Evolutionary conservation across 2,888 invertebrate species (phyloP).

Genomic region (Choreutis nemorana): DNA sequence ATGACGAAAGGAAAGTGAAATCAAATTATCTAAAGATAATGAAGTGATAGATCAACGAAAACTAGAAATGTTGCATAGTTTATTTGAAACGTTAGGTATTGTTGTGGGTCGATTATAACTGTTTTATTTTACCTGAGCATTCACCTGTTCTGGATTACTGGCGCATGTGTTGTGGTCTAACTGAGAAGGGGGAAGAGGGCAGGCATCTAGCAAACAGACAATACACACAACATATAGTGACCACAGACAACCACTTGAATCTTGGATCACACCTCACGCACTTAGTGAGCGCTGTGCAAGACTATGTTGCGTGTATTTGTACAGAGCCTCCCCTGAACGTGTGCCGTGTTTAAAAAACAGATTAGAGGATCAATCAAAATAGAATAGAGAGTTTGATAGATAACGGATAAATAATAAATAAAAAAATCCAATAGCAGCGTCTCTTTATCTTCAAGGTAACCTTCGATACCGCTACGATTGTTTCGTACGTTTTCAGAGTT

Average conservation of each 20-base stretch:
- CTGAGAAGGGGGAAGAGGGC: slow-evolving; percentile 87
- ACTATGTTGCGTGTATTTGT: slow-evolving; percentile 63
- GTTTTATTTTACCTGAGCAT: slow-evolving; percentile 70
- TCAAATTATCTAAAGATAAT: slow-evolving; percentile 50
- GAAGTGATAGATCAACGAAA: slow-evolving; percentile 57
- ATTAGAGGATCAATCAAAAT: slow-evolving; percentile 38
- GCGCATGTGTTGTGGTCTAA: slow-evolving; percentile 87
- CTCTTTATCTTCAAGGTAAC: too few relatives aligned
- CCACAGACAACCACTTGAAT: slow-evolving; percentile 64
- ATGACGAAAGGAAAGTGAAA: slow-evolving; percentile 41
- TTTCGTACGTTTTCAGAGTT: slow-evolving; percentile 1
- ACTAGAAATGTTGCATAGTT: slow-evolving; percentile 60
- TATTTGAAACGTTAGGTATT: slow-evolving; percentile 56
- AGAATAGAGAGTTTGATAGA: slow-evolving; percentile 58
- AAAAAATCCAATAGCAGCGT: too few relatives aligned
- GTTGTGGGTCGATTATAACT: slow-evolving; percentile 60
- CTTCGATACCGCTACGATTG: slow-evolving; percentile 11
- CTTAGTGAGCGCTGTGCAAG: slow-evolving; percentile 44
- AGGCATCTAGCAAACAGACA: slow-evolving; percentile 96
- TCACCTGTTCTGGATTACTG: slow-evolving; percentile 76
- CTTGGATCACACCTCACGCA: slow-evolving; percentile 65
- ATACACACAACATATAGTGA: slow-evolving; percentile 76
- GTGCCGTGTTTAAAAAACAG: slow-evolving; percentile 16
- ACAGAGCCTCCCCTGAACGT: slow-evolving; percentile 42
- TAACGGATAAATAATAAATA: slow-evolving; percentile 36